Base-by-base conservation (phyloP, 2,888 invertebrate genomes). In the Deilephila elpenor region DNA sequence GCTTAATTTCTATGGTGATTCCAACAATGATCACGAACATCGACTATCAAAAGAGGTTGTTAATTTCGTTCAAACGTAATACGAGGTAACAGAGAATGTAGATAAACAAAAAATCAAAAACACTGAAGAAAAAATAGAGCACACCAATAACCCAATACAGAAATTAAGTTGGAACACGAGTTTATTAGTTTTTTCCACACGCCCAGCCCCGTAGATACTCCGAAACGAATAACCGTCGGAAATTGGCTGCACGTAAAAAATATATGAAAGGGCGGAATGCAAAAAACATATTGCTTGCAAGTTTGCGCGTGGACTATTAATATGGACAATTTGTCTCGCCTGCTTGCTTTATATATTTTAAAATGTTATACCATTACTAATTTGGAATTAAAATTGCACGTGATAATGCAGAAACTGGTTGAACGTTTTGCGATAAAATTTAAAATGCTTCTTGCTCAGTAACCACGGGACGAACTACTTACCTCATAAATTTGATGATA, bases 191-290 rank as follows among this genome's bases (percentile, higher is more conserved):
- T 25, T 60, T 60, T 60, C 14, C 17, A 60, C 29, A 29, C 11
- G 25, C 5, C 60, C 60, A 29, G 29, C 29, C 3, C 25, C 6
- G 61, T 29, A 61, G 29, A 61, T 61, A 61, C 29, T 61, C 14
- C 29, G 61, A 62, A 62, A 34, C 34, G 34, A 32, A 34, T 62
- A 62, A 34, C 61, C 61, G 32, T 34, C 32, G 32, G 17, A 32
- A 34, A 62, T 62, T 17, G 61, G 1, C 32, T 62, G 17, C 32
- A 34, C 61, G 61, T 32, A 62, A 34, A 62, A 34, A 62, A 62
- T 19, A 56, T 56, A 62, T 62, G 32, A n/a, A 62, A 64, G 64
- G 64, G 64, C 37, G 64, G 34, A 64, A 64, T 37, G 64, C 64
- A 64, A 64, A 64, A 62, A 64, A 64, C 37, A 64, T 64, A 37